Base-by-base conservation (phyloP, 2,888 invertebrate genomes). In the Volucella bombylans region DNA sequence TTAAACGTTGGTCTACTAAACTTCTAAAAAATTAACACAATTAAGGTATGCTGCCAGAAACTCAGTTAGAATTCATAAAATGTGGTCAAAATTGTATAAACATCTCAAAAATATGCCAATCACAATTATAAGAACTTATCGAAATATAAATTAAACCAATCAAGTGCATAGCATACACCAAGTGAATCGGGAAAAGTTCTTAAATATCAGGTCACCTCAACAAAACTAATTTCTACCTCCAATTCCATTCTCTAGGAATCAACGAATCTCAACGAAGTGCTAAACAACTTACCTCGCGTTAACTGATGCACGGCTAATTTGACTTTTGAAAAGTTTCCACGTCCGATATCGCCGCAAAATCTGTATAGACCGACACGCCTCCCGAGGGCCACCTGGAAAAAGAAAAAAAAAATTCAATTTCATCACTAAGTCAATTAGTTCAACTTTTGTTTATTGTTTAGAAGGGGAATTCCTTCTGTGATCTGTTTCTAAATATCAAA, bases 261-360 rank as follows among this genome's bases (percentile, higher is more conserved):
- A 38, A 55, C 4, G 39, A 57, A 4, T 12, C 15, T 49, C 14
- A 31, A 6, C 31, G 6, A 31, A 31, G 6, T 31, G 31, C 31
- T 31, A 6, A 31, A 6, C 31, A 31, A 65, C 83, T 89, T 88
- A 92, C 96, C 96, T 93, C 94, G 94, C 45, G 95, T 95, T 82
- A 96, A 91, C 86, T 95, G 94, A 91, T 96, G 96, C 65, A 95
- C 93, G 55, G 95, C 96, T 88, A 96, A 92, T 90, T 95, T 95
- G 88, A 96, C 96, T 91, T 95, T 95, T 54, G 96, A 95, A 91
- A 96, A 96, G 91, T 96, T 96, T 65, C 96, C 96, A 87, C 93
- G 93, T 41, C 96, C 96, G 76, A 96, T 93, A 89, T 96, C 96
- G 86, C 95, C 95, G 87, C 94, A 93, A 88, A 96, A 93, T 89